Evolutionary conservation across 2,888 invertebrate species (phyloP), one percentile per base, ranked within the genome.

Genomic region (Merodon equestris): DNA sequence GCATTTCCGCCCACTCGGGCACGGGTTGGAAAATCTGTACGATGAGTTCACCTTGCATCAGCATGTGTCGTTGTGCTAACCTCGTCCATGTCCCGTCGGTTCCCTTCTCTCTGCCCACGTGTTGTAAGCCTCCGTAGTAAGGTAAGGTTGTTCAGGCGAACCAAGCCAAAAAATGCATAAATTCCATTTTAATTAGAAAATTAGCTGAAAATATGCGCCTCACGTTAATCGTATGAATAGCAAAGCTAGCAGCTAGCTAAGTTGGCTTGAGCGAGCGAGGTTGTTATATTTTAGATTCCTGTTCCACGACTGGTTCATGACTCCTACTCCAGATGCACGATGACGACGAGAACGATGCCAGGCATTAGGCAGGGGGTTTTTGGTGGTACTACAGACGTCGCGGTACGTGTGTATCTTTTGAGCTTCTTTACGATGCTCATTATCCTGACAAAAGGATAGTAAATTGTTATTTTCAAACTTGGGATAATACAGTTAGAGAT

Each of bases 111-210:
- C n/a, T n/a, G n/a, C n/a, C n/a, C n/a, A n/a, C n/a, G n/a, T n/a
- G n/a, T n/a, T n/a, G n/a, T n/a, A n/a, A n/a, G n/a, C n/a, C n/a
- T n/a, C n/a, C n/a, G n/a, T n/a, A n/a, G n/a, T 48, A 42, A 50
- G 57, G 57, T 53, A n/a, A 58, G 57, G 76, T 71, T 71, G 66
- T 76, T 76, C 76, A 72, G 66, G 72, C 76, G 66, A 72, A 72
- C 64, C 72, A 68, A 84, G 82, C 85, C 85, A 84, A 84, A 85
- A 85, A 86, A 87, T 86, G 85, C 86, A 88, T 87, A 88, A 88
- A 88, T 88, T 87, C 84, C 83, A 82, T 87, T 88, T 88, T 88
- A 88, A 88, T 88, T 88, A 88, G 88, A 88, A 88, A 88, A 88
- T 88, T 88, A 88, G 88, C 87, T 86, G 84, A 84, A 87, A 88